Percentiles rank a stretch among this genome's conserved stretches.
Conservation (phyloP, 2,113 vertebrate species). For the Platysteira castanea region DNA sequence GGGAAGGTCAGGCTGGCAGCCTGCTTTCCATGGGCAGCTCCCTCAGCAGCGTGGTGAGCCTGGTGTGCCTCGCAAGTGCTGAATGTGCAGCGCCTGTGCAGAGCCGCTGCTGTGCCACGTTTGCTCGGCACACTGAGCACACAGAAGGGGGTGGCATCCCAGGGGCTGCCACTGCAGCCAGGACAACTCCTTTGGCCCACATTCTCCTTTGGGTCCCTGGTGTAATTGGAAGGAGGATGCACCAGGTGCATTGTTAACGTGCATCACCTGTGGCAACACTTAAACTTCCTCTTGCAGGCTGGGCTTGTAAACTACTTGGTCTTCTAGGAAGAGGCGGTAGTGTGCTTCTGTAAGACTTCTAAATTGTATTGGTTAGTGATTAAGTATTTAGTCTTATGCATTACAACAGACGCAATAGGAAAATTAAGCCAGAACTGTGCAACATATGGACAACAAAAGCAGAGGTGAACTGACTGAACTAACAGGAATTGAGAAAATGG, state of each 20-base stretch:
- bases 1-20: background rate
- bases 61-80: background rate
- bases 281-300: background rate
- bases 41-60: background rate
- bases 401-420: background rate
- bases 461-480: background rate
- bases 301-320: fast-evolving
- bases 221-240: background rate
- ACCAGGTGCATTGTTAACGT: background rate
- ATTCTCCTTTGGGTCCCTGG: no score
- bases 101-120: fast-evolving
- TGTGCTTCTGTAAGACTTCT: background rate
- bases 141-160: fast-evolving
- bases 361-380: background rate
- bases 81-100: background rate
- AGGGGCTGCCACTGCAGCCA: background rate
- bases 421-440: background rate
- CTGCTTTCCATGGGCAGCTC: background rate
- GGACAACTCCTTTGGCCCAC: background rate
- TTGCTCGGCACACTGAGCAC: background rate
- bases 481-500: background rate
- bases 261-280: background rate
- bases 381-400: background rate
- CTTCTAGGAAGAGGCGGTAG: background rate
- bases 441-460: background rate